phyloP scores from a whole-genome alignment of 2,113 vertebrate genomes.

The Larimichthys polyactis region DNA sequence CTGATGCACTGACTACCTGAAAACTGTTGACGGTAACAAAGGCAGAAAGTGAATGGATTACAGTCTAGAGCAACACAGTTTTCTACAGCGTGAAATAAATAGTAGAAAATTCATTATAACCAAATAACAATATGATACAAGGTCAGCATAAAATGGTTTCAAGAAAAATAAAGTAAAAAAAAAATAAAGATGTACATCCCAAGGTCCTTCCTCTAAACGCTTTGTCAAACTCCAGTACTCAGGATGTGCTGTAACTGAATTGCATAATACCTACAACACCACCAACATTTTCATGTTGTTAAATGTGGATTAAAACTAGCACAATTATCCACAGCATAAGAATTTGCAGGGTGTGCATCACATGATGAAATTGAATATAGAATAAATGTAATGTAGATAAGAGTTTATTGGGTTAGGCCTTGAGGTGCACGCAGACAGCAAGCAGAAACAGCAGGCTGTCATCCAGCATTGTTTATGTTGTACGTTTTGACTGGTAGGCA shows the following conservation, averaged over 20 bases:
- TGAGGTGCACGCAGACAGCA: not conserved
- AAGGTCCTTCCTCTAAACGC: not conserved
- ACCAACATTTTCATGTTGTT: constrained; percentile 14
- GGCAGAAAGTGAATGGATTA: constrained; percentile 7
- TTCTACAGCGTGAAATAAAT: constrained; percentile 12
- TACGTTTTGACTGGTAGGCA: constrained; percentile 28
- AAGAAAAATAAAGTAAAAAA: not conserved
- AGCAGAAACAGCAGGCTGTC: constrained; percentile 11
- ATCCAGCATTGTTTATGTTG: constrained; percentile 19
- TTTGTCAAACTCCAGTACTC: not conserved
- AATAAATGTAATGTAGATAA: constrained; percentile 27
- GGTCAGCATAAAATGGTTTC: constrained; percentile 7
- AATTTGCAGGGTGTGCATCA: constrained; percentile 3
- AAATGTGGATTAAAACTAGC: not conserved
- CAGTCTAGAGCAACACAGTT: not conserved
- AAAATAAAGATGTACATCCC: not conserved
- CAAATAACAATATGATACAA: constrained; percentile 2
- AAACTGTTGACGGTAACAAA: not conserved
- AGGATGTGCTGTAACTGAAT: not conserved
- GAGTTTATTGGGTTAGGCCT: constrained; percentile 19
- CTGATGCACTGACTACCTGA: not conserved
- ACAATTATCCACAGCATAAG: not conserved
- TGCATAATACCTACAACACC: not conserved
- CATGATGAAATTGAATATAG: constrained; percentile 11
- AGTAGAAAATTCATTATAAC: constrained; percentile 7